phyloP scores from a whole-genome alignment of 2,888 invertebrate genomes.

The Ernsta delagoae region DNA sequence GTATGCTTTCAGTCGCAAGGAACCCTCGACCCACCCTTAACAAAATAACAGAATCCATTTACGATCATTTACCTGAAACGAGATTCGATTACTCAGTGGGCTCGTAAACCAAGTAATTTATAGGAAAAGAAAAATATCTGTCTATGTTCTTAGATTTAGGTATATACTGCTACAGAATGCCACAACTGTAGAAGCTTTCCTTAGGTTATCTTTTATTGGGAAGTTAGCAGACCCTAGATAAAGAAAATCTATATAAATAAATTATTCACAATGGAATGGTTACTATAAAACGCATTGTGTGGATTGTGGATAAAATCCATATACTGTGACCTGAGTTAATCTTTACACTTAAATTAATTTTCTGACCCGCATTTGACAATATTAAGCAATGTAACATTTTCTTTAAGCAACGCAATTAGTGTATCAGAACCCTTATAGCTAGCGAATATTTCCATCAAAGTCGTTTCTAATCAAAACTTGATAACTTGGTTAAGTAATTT shows the following conservation, averaged over 20 bases:
- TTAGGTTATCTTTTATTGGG: too few relatives aligned
- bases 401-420: background rate
- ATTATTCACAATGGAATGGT: too few relatives aligned
- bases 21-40: conserved; percentile 55
- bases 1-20: background rate
- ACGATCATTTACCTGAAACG: conserved; percentile 59
- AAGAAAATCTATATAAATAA: too few relatives aligned
- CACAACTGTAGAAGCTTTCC: too few relatives aligned
- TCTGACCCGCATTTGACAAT: background rate
- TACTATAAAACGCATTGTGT: too few relatives aligned
- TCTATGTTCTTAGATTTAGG: too few relatives aligned
- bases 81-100: conserved; percentile 70
- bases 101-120: conserved; percentile 78
- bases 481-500: background rate
- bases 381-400: background rate
- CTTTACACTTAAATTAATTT: too few relatives aligned
- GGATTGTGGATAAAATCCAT: too few relatives aligned
- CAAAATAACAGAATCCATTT: conserved; percentile 57
- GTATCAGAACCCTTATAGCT: background rate
- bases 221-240: too few relatives aligned
- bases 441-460: background rate
- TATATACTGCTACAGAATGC: too few relatives aligned
- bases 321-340: too few relatives aligned
- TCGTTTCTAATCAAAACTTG: background rate
- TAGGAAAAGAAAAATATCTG: conserved; percentile 43